Base-by-base conservation (phyloP, 1,140 invertebrate species). In the Agrilus planipennis region DNA sequence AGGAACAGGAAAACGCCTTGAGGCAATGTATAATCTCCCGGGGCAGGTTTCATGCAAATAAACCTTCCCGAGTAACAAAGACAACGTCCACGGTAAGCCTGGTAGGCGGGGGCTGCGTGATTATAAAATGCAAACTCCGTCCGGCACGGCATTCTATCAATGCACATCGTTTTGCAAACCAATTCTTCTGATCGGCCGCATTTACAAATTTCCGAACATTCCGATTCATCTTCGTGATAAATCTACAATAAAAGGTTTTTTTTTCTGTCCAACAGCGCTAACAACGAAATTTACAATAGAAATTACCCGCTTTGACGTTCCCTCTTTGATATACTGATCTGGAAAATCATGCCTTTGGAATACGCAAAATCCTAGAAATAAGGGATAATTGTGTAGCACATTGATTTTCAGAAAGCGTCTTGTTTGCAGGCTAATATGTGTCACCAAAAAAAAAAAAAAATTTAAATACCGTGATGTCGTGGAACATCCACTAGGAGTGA, bases 11-110 rank as follows among this genome's bases (percentile, higher is more conserved):
- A 90, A 27, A 89, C 77, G 14, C 88, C 87, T 60, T 80, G 75
- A 9, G 79, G 75, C 43, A 86, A 69, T 45, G 71, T 78, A 64
- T 86, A 87, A 52, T 81, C 75, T 54, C 80, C 81, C 48, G 80
- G 79, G 45, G 77, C 75, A 39, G 88, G 87, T 52, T 85, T 76
- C 79, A 88, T 89, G 64, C 86, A 90, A 62, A 90, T 88, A 64
- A 91, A 90, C 44, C 77, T 75, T 19, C 86, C 86, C 21, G 84
- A 88, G 63, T 90, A 90, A 64, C 88, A 91, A 42, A 90, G 75
- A 62, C 88, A 91, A 35, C 84, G 76, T 10, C 87, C 87, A 9
- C 87, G 70, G 58, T 82, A 86, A 15, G 87, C 85, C 61, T 89
- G 84, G 65, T 89, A 90, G 41, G 84, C 81, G 4, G 88, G 85